Evolutionary conservation across 2,797 vertebrate genomes (phyloP).

Genomic region (Eidolon dupreanum): DNA sequence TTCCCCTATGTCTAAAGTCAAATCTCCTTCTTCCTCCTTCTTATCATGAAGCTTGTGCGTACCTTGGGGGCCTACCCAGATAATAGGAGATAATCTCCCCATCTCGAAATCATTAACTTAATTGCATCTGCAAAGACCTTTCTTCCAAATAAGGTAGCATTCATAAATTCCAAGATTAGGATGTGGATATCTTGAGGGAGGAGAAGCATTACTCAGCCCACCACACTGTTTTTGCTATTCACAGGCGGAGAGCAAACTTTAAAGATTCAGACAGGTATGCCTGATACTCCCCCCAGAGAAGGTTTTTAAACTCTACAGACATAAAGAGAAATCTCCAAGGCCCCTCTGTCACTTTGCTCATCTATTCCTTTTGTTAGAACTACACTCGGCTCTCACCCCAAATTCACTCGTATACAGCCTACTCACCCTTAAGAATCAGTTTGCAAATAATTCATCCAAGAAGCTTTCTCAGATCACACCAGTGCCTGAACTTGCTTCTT

Average conservation of each 20-base stretch:
- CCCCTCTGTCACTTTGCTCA: not conserved
- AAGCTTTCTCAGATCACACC: not conserved
- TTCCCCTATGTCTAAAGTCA: not conserved
- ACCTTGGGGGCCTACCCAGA: not conserved
- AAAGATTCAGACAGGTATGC: not conserved
- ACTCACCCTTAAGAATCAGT: not conserved
- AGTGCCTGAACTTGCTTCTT: not conserved
- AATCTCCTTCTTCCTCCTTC: not conserved
- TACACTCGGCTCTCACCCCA: not conserved
- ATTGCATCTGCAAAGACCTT: not conserved
- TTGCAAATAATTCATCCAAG: conserved; percentile 36
- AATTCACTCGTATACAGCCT: not conserved
- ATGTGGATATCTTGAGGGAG: not conserved
- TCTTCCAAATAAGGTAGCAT: not conserved
- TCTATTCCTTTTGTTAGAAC: not conserved
- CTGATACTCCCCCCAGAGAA: not conserved
- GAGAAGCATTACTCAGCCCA: not conserved
- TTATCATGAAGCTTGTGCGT: not conserved
- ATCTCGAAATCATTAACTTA: not conserved
- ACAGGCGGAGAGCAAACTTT: not conserved
- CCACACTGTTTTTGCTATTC: not conserved
- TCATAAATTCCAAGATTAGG: not conserved
- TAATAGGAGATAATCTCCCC: not conserved
- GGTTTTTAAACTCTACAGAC: not conserved
- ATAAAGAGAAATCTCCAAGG: not conserved